phyloP scores from a whole-genome alignment of 2,797 vertebrate species.

The Tarsius wallacei region DNA sequence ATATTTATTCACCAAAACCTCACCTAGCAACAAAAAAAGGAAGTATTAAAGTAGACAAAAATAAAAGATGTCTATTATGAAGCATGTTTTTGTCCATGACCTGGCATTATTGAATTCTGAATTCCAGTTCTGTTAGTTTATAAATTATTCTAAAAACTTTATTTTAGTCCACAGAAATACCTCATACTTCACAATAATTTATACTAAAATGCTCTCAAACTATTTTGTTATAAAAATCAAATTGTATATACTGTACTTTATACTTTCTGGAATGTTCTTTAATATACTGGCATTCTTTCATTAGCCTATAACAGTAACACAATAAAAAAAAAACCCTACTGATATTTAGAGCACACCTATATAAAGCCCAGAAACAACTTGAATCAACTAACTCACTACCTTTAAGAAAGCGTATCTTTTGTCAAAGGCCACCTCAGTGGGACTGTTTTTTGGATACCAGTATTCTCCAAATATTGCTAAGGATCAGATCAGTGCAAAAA shows the following conservation, averaged over 20 bases:
- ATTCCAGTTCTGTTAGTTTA: not conserved
- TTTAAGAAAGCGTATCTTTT: not conserved
- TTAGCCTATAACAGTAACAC: conserved; percentile 3
- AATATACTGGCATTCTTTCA: not conserved
- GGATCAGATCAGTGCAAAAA: not conserved
- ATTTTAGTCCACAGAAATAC: not conserved
- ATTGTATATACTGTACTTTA: not conserved
- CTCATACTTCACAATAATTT: not conserved
- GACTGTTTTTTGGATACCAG: not conserved
- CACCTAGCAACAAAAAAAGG: not conserved
- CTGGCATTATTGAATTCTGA: not conserved
- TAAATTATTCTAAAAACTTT: not conserved
- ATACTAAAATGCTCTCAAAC: not conserved
- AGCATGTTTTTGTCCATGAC: not conserved
- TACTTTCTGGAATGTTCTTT: not conserved
- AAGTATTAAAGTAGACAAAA: not conserved
- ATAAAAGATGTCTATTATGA: not conserved
- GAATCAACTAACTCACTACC: not conserved
- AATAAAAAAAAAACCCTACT: not conserved
- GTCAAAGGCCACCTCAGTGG: not conserved
- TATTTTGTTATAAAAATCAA: not conserved
- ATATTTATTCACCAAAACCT: not conserved
- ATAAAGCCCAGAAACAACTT: not conserved
- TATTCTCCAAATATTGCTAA: not conserved
- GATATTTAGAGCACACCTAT: not conserved